Evolutionary conservation across 2,113 vertebrate species (phyloP).

Genomic region (Ictalurus furcatus): DNA sequence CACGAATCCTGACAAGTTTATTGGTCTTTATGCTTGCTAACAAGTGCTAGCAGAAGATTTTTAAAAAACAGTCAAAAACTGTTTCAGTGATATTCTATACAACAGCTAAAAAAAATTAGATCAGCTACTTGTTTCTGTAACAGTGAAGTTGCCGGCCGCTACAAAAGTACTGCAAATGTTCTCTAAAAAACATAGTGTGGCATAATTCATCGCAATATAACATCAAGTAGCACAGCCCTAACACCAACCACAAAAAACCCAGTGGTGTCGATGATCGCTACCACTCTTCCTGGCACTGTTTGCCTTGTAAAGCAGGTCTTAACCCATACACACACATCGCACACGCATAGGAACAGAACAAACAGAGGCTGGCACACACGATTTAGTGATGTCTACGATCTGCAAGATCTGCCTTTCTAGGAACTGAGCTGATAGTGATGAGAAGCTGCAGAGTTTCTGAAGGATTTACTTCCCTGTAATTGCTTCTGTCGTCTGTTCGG

Average conservation of each 20-base stretch:
- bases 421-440: conserved; percentile 14
- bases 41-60: neutral
- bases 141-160: neutral
- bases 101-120: neutral
- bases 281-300: conserved; percentile 44
- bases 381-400: neutral
- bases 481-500: neutral
- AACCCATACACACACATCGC: conserved; percentile 33
- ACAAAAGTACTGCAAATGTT: neutral
- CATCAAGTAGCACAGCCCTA: neutral
- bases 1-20: neutral
- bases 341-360: conserved; percentile 33
- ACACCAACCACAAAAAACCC: conserved; percentile 38
- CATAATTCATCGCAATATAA: neutral
- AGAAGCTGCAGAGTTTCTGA: conserved; percentile 16
- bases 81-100: neutral
- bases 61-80: neutral
- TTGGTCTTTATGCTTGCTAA: neutral
- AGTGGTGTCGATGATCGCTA: conserved; percentile 43
- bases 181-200: neutral
- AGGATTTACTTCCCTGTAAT: conserved; percentile 10
- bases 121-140: neutral
- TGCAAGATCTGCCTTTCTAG: conserved; percentile 18
- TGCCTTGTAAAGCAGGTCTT: conserved; percentile 45
- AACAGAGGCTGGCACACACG: conserved; percentile 39